phyloP scores from a whole-genome alignment of 2,113 vertebrate genomes.

The Balaenoptera acutorostrata region DNA sequence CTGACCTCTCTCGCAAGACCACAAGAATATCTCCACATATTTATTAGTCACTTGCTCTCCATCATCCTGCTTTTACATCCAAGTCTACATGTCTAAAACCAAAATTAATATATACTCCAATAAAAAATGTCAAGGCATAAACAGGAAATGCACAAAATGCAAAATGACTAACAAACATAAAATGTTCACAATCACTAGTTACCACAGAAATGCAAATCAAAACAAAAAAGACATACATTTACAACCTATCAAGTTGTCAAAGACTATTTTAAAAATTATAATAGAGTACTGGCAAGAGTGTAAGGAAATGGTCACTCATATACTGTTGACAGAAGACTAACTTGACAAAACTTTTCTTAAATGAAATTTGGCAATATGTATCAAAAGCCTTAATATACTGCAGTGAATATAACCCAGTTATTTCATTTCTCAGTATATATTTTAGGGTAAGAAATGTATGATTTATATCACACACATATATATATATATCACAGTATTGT shows the following conservation, averaged over 20 bases:
- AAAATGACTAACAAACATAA: constrained; percentile 36
- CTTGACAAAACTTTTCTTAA: constrained; percentile 27
- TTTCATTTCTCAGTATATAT: background rate
- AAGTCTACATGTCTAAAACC: background rate
- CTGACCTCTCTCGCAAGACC: background rate
- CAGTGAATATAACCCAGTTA: background rate
- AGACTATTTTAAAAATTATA: constrained; percentile 20
- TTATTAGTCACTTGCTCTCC: background rate
- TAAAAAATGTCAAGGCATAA: constrained; percentile 31
- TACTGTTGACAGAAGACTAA: background rate
- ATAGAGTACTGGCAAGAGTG: background rate
- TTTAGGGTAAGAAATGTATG: background rate
- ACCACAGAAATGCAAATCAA: constrained; percentile 22
- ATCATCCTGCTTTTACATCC: background rate
- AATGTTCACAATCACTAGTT: constrained; percentile 37
- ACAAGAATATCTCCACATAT: background rate
- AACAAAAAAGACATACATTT: constrained; percentile 42
- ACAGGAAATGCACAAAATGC: constrained; percentile 48
- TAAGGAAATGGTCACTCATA: constrained; percentile 16
- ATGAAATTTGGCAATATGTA: background rate
- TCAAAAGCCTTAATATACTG: constrained; percentile 3
- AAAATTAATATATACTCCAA: constrained; percentile 23
- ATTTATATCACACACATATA: background rate
- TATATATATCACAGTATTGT: background rate
- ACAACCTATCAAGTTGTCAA: constrained; percentile 37